Conservation (phyloP, 2,113 vertebrate genomes). For the Melospiza melodia region DNA sequence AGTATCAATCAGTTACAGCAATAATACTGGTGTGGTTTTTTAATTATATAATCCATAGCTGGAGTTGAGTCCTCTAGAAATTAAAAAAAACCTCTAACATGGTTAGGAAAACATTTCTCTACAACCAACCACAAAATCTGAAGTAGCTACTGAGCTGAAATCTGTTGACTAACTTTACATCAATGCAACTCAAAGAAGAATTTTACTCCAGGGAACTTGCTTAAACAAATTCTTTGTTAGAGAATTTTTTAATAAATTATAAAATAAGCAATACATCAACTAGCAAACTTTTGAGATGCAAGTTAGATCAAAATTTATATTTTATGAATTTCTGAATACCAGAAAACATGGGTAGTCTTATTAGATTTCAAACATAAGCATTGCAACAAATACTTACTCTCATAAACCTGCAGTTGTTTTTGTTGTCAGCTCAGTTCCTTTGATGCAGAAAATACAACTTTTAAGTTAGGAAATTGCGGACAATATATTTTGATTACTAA, state of each 20-base stretch:
- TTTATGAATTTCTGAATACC: neutral
- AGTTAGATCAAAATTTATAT: neutral
- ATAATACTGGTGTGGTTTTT: neutral
- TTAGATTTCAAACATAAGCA: neutral
- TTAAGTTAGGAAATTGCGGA: neutral
- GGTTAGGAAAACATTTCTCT: neutral
- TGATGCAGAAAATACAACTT: neutral
- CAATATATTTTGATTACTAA: neutral
- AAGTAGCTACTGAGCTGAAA: neutral
- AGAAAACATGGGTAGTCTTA: neutral
- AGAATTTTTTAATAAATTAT: neutral
- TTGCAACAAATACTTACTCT: neutral
- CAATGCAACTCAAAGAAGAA: neutral
- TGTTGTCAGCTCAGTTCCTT: neutral
- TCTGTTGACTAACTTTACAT: neutral
- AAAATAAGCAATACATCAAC: neutral
- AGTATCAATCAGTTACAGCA: fast-evolving
- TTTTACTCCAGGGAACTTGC: neutral
- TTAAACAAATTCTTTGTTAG: neutral
- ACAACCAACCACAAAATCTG: neutral
- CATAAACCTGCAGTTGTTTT: neutral
- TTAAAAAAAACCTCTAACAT: neutral
- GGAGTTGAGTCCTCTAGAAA: neutral
- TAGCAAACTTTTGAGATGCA: neutral
- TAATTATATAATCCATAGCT: neutral